A percentile compares a stretch with the other conserved stretches of the same genome.
Evolutionary conservation across 92 coral and sea anemone species (phyloP).

Genomic region (Zoanthus gigantus): DNA sequence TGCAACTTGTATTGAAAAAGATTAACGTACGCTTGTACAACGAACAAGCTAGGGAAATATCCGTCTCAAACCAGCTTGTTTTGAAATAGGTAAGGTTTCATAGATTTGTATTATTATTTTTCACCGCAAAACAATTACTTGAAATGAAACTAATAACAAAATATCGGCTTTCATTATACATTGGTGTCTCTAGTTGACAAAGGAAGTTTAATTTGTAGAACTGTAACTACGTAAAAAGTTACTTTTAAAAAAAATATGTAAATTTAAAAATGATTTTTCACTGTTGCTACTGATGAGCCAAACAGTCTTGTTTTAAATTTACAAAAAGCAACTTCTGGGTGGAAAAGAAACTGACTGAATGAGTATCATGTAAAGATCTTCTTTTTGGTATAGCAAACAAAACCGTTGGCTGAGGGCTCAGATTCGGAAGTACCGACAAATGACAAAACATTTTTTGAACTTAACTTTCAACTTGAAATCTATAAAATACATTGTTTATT

Average conservation of each 20-base stretch:
- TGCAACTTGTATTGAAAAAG: background rate
- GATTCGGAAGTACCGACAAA: too few relatives aligned
- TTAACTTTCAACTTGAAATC: too few relatives aligned
- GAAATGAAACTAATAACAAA: slow-evolving; percentile 5
- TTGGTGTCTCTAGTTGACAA: background rate
- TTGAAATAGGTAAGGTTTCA: slow-evolving; percentile 1
- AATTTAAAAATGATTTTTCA: background rate
- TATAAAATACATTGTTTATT: too few relatives aligned
- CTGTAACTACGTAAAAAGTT: background rate
- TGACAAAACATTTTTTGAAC: too few relatives aligned
- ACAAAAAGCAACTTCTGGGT: background rate
- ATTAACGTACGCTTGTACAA: background rate
- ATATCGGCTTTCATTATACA: background rate
- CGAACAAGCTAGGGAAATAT: background rate
- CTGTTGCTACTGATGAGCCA: background rate
- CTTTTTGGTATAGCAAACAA: background rate
- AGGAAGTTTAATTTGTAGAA: background rate
- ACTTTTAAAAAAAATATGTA: background rate
- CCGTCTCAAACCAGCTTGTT: background rate
- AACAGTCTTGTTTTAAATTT: background rate
- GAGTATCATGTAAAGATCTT: background rate
- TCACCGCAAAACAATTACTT: background rate
- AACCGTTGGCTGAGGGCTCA: background rate
- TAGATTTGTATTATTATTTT: background rate
- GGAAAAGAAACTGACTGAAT: background rate